Conservation (phyloP, 2,113 vertebrate genomes). For the Protobothrops mucrosquamatus region DNA sequence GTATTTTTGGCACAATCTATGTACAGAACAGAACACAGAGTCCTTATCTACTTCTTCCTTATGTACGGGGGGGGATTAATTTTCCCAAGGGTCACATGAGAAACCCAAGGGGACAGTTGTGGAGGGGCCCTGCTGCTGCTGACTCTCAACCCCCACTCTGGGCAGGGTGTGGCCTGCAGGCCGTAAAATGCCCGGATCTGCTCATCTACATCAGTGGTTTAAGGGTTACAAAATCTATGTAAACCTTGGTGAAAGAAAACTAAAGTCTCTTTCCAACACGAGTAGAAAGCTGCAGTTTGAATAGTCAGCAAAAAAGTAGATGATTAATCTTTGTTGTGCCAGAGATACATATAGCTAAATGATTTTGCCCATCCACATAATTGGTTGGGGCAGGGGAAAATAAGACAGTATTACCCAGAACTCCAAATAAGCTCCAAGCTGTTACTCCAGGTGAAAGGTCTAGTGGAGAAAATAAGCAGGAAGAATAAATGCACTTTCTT, state of each 20-base stretch:
- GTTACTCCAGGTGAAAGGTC: background rate
- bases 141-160: background rate
- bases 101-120: background rate
- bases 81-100: background rate
- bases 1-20: background rate
- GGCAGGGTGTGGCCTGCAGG: background rate
- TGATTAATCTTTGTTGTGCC: conserved; percentile 20
- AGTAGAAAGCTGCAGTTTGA: background rate
- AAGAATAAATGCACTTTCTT: conserved; percentile 23
- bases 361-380: background rate
- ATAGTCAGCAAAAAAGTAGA: background rate
- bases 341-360: background rate
- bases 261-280: background rate
- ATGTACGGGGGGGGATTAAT: background rate
- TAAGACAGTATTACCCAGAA: background rate
- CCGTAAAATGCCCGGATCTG: background rate
- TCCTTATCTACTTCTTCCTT: background rate
- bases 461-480: conserved; percentile 2
- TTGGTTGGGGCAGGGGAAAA: background rate
- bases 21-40: background rate
- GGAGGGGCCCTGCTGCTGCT: background rate
- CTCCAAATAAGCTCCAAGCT: background rate
- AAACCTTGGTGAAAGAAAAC: background rate
- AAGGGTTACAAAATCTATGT: conserved; percentile 3
- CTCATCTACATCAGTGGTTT: background rate